These are phyloP conservation scores for Atethmia centrago DNA, from an alignment of 2,888 invertebrate genomes.

Conservation along the genomic window DNA sequence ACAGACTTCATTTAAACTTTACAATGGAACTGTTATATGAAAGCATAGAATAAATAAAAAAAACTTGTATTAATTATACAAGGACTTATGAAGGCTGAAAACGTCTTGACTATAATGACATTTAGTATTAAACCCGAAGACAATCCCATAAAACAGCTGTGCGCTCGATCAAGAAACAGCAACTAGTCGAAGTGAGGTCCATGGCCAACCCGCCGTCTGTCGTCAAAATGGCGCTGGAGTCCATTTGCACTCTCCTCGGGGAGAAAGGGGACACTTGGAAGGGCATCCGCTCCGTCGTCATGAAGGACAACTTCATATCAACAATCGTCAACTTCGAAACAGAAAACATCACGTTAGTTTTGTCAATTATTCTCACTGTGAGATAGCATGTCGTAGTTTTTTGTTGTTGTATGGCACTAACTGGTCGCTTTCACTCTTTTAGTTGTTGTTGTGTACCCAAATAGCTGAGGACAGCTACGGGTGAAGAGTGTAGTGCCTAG, in stretches of 20 bases:
- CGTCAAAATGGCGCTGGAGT: constrained; percentile 98
- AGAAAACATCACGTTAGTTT: constrained; percentile 98
- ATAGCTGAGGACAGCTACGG: constrained; percentile 49
- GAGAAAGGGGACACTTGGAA: constrained; percentile 98
- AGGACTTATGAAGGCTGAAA: constrained; percentile 19
- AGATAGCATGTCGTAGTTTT: constrained; percentile 67
- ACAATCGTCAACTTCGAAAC: constrained; percentile 98
- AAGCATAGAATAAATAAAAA: neutral
- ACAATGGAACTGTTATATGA: neutral
- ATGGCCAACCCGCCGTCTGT: constrained; percentile 98
- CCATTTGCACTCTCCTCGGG: constrained; percentile 97
- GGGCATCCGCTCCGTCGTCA: constrained; percentile 96
- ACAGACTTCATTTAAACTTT: constrained; percentile 7
- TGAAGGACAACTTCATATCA: constrained; percentile 98
- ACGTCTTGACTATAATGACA: constrained; percentile 47
- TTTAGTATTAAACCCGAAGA: constrained; percentile 77
- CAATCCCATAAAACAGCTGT: constrained; percentile 92
- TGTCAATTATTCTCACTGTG: constrained; percentile 80
- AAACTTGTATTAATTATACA: neutral
- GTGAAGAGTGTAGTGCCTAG: constrained; percentile 48
- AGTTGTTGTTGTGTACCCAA: constrained; percentile 44
- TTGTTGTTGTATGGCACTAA: constrained; percentile 49
- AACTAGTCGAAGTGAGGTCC: constrained; percentile 97
- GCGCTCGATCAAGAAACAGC: constrained; percentile 98
- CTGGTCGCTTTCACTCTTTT: constrained; percentile 51